Evolutionary conservation across 64 coral and sea anemone species (phyloP).

Genomic region (Cladopsammia gracilis): DNA sequence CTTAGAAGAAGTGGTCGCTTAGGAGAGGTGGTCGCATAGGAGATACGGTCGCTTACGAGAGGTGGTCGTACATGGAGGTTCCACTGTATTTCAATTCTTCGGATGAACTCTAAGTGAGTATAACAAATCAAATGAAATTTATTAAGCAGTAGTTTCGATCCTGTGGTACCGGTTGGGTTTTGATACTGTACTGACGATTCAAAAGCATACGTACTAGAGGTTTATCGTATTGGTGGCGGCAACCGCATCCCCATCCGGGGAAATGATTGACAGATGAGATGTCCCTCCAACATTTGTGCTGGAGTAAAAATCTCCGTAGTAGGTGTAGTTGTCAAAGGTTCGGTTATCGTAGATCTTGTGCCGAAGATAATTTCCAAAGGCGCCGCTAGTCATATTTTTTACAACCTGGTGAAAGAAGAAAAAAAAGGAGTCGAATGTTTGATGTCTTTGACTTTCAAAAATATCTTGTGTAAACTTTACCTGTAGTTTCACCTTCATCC

Average conservation of each 20-base stretch:
- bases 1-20: too few relatives aligned
- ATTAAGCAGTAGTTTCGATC: too few relatives aligned
- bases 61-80: too few relatives aligned
- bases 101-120: too few relatives aligned
- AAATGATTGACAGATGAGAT: slow-evolving; percentile 74
- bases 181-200: neutral
- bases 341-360: slow-evolving; percentile 77
- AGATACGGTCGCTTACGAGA: too few relatives aligned
- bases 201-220: slow-evolving; percentile 52
- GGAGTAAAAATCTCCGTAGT: slow-evolving; percentile 74
- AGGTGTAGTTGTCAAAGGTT: slow-evolving; percentile 66
- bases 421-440: neutral
- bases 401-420: slow-evolving; percentile 47
- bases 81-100: too few relatives aligned
- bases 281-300: slow-evolving; percentile 52
- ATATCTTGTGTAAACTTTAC: neutral
- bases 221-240: slow-evolving; percentile 78
- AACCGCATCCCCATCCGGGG: slow-evolving; percentile 86
- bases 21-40: too few relatives aligned
- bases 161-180: too few relatives aligned
- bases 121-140: too few relatives aligned
- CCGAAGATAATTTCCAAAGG: slow-evolving; percentile 69
- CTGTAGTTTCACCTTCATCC: too few relatives aligned
- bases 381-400: slow-evolving; percentile 50
- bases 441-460: neutral